These are phyloP conservation scores for Seira musarum DNA, from an alignment of 2,888 invertebrate genomes.

Conservation along the genomic window DNA sequence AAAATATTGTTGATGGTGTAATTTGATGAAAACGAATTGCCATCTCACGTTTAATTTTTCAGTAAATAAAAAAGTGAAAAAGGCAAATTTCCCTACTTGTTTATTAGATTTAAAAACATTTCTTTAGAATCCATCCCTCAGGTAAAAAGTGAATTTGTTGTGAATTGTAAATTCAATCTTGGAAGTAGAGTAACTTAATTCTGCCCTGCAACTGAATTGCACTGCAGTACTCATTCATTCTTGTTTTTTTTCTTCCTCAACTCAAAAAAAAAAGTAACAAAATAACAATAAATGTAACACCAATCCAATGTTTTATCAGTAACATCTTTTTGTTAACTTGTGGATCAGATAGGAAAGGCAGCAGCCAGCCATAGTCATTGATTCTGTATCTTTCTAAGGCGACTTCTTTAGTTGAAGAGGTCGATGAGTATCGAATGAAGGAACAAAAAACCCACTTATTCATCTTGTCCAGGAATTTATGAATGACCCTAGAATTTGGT, in stretches of 20 bases:
- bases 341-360: no score
- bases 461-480: constrained; percentile 11
- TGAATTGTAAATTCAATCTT: constrained; percentile 29
- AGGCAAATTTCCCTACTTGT: no score
- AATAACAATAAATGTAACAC: constrained; percentile 48
- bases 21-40: no score
- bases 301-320: constrained; percentile 50
- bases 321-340: neutral
- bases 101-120: no score
- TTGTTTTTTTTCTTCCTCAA: neutral
- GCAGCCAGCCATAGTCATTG: no score
- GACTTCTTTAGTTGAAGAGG: neutral
- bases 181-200: no score
- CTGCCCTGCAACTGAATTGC: constrained; percentile 27
- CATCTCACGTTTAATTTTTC: no score
- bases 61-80: no score
- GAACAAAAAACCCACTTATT: constrained; percentile 14
- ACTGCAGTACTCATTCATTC: constrained; percentile 10
- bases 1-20: no score
- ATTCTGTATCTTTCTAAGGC: no score
- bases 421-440: neutral
- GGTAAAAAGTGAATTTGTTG: constrained; percentile 21
- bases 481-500: constrained; percentile 25
- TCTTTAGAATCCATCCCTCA: neutral
- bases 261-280: neutral